These are phyloP conservation scores for Melinaea marsaeus DNA, from an alignment of 2,888 invertebrate species.

Conservation along the genomic window DNA sequence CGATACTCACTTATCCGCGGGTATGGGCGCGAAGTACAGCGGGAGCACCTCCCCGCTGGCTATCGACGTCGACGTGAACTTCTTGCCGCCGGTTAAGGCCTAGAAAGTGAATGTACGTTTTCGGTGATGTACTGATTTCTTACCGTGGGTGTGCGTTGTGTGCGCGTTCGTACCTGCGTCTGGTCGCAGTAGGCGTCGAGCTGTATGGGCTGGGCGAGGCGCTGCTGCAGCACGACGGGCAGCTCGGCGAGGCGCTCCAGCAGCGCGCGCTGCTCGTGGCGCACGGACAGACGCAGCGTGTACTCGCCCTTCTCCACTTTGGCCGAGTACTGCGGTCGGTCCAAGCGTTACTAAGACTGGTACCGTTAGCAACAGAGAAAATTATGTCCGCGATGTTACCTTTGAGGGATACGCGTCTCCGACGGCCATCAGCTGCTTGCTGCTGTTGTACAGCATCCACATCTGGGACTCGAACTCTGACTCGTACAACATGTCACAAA, in stretches of 20 bases:
- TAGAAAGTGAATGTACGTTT: constrained; percentile 54
- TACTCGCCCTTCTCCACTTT: constrained; percentile 98
- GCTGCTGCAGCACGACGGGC: constrained; percentile 85
- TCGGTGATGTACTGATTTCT: background rate
- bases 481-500: constrained; percentile 95
- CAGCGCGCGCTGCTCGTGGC: constrained; percentile 91
- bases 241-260: constrained; percentile 92
- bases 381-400: constrained; percentile 56
- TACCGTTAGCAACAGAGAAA: background rate
- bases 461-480: constrained; percentile 97
- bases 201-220: constrained; percentile 82
- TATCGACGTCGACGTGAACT: constrained; percentile 79
- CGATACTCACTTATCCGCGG: constrained; percentile 88
- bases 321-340: constrained; percentile 81
- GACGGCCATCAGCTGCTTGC: constrained; percentile 90
- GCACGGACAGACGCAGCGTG: constrained; percentile 88
- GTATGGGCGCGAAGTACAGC: constrained; percentile 86
- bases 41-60: constrained; percentile 81
- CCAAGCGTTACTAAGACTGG: constrained; percentile 27
- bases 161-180: constrained; percentile 44
- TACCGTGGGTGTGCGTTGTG: background rate
- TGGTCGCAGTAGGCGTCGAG: constrained; percentile 85
- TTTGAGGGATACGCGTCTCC: constrained; percentile 94
- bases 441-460: constrained; percentile 96
- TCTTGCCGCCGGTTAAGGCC: constrained; percentile 88